Evolutionary conservation across 2,888 invertebrate genomes (phyloP), one percentile per base, ranked within the genome.

Genomic region (Leptogaster cylindrica): DNA sequence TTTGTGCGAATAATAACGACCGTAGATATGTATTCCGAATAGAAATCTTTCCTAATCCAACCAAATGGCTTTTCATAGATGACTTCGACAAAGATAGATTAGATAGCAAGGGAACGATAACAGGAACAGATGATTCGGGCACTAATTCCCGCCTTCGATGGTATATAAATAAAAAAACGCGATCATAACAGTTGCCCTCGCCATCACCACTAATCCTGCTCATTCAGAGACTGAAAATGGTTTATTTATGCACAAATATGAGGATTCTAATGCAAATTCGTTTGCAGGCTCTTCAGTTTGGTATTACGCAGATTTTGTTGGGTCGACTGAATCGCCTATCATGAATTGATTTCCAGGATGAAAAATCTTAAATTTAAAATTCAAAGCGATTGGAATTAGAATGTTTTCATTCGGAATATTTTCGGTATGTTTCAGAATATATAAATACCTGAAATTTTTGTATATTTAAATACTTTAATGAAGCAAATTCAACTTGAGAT

Each of bases 41-140:
- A 14, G 8, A 36, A 36, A 14, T 18, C 23, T 20, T 12, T 10
- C 39, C 55, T 39, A 55, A 55, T 55, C 55, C 55, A 39, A 12
- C 23, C 55, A 55, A 55, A 55, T 25, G 55, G 8, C 33, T 20
- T 55, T 55, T 55, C 55, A 55, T 36, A 55, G 39, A 39, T 16
- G 55, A 33, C 36, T 20, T 31, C 33, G 39, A 55, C 36, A 55
- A 36, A 16, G 36, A 55, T 55, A 55, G 39, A 55, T 55, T 36
- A 25, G 55, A 55, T 55, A 36, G 55, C 36, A 55, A 36, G 14
- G 25, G 55, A n/a, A 31, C 20, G 55, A 55, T 55, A 55, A n/a
- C 20, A 39, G 55, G 23, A 55, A 36, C 55, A 55, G 23, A 55
- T 55, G 55, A 55, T 55, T 55, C 55, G 4, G 2, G 16, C 23